These are phyloP conservation scores for Pristionchus japonicus DNA, from an alignment of 2,888 invertebrate genomes.

Conservation along the genomic window DNA sequence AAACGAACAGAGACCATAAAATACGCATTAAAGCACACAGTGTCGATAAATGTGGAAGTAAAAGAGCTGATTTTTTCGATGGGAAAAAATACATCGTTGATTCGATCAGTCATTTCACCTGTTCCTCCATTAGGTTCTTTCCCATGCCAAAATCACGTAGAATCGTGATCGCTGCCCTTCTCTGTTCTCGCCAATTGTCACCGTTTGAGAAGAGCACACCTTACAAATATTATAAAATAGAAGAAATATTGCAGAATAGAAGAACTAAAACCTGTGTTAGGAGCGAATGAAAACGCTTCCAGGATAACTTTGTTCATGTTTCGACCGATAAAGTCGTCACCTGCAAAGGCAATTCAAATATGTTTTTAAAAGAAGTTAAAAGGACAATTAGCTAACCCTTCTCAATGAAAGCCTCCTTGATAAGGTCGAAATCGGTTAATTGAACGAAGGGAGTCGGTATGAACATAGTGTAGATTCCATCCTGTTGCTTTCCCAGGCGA, in stretches of 20 bases:
- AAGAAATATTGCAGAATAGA: neutral
- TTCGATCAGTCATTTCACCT: too few relatives aligned
- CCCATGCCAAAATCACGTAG: slow-evolving; percentile 13
- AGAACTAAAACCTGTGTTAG: neutral
- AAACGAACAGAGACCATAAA: too few relatives aligned
- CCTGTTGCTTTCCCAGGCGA: neutral
- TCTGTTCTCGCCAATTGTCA: slow-evolving; percentile 4
- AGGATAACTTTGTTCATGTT: neutral
- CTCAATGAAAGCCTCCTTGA: neutral
- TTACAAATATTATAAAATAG: neutral
- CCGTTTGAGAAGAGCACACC: slow-evolving; percentile 3
- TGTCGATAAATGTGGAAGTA: too few relatives aligned
- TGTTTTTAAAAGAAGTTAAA: neutral
- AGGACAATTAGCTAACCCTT: neutral
- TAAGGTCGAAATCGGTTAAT: neutral
- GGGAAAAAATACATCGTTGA: too few relatives aligned
- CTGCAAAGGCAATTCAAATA: neutral
- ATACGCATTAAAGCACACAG: too few relatives aligned
- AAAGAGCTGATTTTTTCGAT: too few relatives aligned
- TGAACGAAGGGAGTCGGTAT: neutral
- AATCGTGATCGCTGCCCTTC: neutral
- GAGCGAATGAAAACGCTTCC: neutral
- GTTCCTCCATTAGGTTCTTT: neutral
- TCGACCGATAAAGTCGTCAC: neutral
- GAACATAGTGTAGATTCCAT: neutral